These are phyloP conservation scores for Drosophila neotestacea DNA, from an alignment of 2,888 invertebrate genomes.

Conservation along the genomic window DNA sequence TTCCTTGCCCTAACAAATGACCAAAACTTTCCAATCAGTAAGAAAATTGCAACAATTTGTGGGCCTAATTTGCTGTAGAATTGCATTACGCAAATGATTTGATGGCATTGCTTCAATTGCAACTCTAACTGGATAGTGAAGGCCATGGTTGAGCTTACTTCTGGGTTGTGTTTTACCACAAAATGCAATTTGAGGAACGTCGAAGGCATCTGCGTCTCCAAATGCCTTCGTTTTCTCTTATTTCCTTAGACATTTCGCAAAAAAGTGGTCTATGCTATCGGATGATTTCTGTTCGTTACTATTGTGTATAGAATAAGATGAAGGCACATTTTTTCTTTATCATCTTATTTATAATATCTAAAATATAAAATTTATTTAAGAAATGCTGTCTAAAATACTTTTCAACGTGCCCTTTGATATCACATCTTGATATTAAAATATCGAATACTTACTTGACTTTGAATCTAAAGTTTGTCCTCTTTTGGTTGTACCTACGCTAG, in stretches of 20 bases:
- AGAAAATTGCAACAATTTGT: slow-evolving; percentile 58
- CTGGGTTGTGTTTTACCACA: slow-evolving; percentile 22
- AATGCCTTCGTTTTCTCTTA: slow-evolving; percentile 41
- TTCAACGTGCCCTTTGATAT: background rate
- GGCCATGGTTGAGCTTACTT: slow-evolving; percentile 12
- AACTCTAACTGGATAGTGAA: slow-evolving; percentile 12
- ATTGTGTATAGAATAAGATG: background rate
- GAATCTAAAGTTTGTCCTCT: background rate
- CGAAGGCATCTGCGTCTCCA: slow-evolving; percentile 21
- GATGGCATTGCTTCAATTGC: slow-evolving; percentile 24
- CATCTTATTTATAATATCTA: background rate
- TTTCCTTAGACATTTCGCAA: slow-evolving; percentile 34
- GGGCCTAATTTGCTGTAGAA: slow-evolving; percentile 65
- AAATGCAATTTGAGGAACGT: slow-evolving; percentile 40
- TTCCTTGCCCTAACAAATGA: slow-evolving; percentile 22
- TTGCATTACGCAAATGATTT: slow-evolving; percentile 68
- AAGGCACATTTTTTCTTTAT: background rate
- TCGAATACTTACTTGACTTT: background rate
- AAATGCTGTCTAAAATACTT: background rate
- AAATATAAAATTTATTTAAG: background rate
- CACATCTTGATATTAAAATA: background rate
- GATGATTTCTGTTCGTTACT: background rate
- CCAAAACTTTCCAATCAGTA: slow-evolving; percentile 44
- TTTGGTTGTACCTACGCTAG: background rate
- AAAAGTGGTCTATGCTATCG: slow-evolving; percentile 20